phyloP scores from a whole-genome alignment of 1,140 invertebrate genomes.

The Platorchestia sp. region DNA sequence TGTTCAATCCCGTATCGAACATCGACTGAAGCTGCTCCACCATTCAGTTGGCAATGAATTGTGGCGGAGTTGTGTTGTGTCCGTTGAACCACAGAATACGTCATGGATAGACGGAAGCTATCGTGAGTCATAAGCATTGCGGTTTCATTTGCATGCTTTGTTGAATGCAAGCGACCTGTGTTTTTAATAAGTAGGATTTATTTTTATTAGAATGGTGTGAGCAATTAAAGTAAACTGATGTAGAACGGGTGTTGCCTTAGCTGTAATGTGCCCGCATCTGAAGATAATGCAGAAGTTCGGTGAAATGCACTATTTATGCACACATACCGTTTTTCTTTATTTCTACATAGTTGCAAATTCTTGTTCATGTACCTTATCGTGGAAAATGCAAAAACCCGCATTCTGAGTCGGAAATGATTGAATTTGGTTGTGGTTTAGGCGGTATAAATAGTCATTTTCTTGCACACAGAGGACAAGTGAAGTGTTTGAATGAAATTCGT shows the following conservation, averaged over 20 bases:
- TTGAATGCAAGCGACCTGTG: background rate
- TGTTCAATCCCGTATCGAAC: conserved; percentile 37
- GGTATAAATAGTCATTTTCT: too few relatives aligned
- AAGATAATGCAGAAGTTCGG: background rate
- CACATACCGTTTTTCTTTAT: too few relatives aligned
- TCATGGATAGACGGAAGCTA: conserved; percentile 39
- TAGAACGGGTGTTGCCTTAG: background rate
- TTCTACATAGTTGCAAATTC: too few relatives aligned
- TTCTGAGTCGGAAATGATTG: too few relatives aligned
- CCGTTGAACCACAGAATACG: background rate
- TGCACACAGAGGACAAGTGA: too few relatives aligned
- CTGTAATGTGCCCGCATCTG: background rate
- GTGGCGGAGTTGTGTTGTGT: background rate
- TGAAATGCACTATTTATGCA: too few relatives aligned
- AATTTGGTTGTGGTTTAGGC: too few relatives aligned
- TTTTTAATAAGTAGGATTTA: background rate
- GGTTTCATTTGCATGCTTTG: background rate
- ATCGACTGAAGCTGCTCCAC: background rate
- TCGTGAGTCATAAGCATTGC: background rate
- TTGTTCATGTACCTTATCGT: too few relatives aligned
- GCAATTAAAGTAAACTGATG: background rate
- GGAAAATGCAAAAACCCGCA: too few relatives aligned
- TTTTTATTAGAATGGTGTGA: background rate
- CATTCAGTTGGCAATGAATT: conserved; percentile 3
- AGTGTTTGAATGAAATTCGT: too few relatives aligned